Base-by-base conservation (phyloP, 2,888 invertebrate genomes). In the Sthenelais limicola region DNA sequence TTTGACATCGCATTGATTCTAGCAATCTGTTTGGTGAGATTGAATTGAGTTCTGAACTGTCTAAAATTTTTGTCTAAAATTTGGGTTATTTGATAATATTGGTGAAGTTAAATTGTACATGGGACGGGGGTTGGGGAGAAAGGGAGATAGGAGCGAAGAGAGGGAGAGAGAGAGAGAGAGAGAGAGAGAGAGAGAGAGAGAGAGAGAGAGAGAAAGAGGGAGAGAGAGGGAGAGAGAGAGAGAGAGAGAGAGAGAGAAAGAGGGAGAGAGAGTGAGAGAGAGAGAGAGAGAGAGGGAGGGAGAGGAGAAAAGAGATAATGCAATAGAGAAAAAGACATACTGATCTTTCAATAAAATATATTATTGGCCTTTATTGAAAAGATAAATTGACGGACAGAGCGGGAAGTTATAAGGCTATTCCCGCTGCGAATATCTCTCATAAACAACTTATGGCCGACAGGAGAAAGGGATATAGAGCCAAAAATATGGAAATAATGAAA, bases 201-300 rank as follows among this genome's bases (percentile, higher is more conserved):
- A 9, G 43, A 18, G 43, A 43, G 43, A 18, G 43, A 43, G 43
- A 43, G 43, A 18, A 43, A 18, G 43, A 18, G 21, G 24, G 52
- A 21, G 52, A 52, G 52, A 21, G 52, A 52, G 52, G 24, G 52
- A 52, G 52, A 52, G 52, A 52, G 52, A 52, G 52, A 52, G 15
- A 52, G 52, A 52, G 52, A 52, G 21, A 52, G 52, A 52, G 15
- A 52, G 52, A 52, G 52, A 52, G 52, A 52, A 7, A 52, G 52
- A 52, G 52, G 21, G 15, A 52, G 21, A 24, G 21, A 24, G 24
- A 24, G 21, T 15, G 24, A 24, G 24, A 21, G 21, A 24, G 21
- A 21, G 52, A 52, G 52, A 52, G 15, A 52, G 52, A 52, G 52
- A 21, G 52, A 52, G 52, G 21, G 21, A 24, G 21, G 52, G 9